Evolutionary conservation across 2,113 vertebrate genomes (phyloP).

Genomic region (Pundamilia nyererei): DNA sequence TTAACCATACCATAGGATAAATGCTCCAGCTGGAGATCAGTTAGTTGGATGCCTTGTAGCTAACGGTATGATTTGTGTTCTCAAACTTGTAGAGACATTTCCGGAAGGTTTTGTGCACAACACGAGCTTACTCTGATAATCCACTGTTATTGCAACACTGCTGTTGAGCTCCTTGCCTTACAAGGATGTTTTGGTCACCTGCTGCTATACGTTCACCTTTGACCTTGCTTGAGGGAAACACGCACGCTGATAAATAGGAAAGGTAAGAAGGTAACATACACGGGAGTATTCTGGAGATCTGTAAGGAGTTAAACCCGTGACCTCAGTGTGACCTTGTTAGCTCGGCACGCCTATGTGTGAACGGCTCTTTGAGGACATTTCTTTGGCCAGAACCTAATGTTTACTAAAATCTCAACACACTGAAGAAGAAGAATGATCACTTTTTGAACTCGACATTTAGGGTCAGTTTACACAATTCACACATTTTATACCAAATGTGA

Average conservation of each 20-base stretch:
- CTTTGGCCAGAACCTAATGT: background rate
- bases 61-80: background rate
- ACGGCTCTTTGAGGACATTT: slow-evolving; percentile 22
- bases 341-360: background rate
- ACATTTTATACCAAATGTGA: background rate
- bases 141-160: background rate
- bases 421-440: background rate
- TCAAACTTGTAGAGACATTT: background rate
- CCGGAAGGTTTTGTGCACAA: background rate
- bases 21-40: background rate
- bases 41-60: background rate
- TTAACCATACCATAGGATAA: background rate
- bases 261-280: background rate
- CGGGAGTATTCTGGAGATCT: background rate
- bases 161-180: background rate
- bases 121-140: background rate
- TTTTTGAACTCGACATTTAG: background rate
- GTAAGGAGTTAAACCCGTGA: background rate
- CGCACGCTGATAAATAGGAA: background rate
- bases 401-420: slow-evolving; percentile 7
- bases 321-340: background rate
- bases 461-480: background rate
- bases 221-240: background rate
- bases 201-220: background rate
- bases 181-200: background rate